Evolutionary conservation across 1,140 invertebrate species (phyloP).

Genomic region (silkworm (Bombyx mori)): DNA sequence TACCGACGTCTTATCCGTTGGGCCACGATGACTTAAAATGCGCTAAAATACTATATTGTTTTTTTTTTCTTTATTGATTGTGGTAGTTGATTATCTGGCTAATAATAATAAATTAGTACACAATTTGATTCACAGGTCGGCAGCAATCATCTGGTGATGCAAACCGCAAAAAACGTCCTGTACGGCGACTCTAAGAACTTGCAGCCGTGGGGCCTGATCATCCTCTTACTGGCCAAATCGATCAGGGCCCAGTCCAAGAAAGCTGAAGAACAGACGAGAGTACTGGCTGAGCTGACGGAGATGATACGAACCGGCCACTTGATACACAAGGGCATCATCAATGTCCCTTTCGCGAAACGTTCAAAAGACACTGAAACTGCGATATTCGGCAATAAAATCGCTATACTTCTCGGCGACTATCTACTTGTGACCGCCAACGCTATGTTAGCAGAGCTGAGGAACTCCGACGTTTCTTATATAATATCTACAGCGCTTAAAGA

Average conservation of each 20-base stretch:
- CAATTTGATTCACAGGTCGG: constrained; percentile 72
- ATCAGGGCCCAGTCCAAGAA: constrained; percentile 63
- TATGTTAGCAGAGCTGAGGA: constrained; percentile 80
- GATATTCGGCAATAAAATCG: constrained; percentile 91
- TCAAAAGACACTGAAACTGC: constrained; percentile 59
- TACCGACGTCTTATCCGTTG: too few relatives aligned
- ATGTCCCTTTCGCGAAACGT: constrained; percentile 73
- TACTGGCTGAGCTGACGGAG: constrained; percentile 91
- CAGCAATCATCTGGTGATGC: constrained; percentile 90
- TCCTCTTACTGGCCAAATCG: constrained; percentile 88
- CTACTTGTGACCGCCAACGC: constrained; percentile 86
- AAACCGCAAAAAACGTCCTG: constrained; percentile 87
- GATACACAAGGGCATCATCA: constrained; percentile 90
- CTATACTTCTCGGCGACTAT: constrained; percentile 90
- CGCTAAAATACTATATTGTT: too few relatives aligned
- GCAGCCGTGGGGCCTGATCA: constrained; percentile 90
- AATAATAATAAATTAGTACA: too few relatives aligned
- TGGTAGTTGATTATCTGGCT: too few relatives aligned
- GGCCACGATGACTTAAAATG: too few relatives aligned
- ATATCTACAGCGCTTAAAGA: constrained; percentile 87
- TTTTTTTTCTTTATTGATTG: too few relatives aligned
- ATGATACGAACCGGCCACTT: constrained; percentile 95
- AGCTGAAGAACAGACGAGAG: constrained; percentile 78
- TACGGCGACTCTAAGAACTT: constrained; percentile 88
- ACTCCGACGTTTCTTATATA: constrained; percentile 83